Percentiles rank a stretch among this genome's conserved stretches.
phyloP scores from a whole-genome alignment of 2,113 vertebrate genomes.

The Steatornis caripensis region DNA sequence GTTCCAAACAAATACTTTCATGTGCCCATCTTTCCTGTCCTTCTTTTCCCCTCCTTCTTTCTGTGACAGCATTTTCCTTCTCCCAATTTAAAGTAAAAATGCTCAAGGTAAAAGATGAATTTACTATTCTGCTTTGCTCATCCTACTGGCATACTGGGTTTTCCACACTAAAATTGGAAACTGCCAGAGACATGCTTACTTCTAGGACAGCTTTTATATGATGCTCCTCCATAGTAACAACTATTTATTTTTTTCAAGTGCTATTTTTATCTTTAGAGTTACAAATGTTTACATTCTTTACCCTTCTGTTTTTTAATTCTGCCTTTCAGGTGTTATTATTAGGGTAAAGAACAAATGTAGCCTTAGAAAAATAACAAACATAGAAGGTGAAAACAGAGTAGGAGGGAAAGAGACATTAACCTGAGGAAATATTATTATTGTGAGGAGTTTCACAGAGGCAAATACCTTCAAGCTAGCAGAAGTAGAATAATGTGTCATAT shows the following conservation, averaged over 20 bases:
- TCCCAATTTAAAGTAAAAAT: not conserved
- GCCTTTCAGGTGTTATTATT: not conserved
- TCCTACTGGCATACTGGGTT: not conserved
- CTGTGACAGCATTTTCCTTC: not conserved
- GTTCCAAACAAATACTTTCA: not conserved
- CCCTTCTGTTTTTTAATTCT: not conserved
- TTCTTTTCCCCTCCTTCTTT: not conserved
- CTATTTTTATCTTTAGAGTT: not conserved
- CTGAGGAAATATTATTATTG: not conserved
- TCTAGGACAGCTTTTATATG: not conserved
- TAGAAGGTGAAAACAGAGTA: not conserved
- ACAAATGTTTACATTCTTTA: not conserved
- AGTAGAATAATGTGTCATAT: not conserved
- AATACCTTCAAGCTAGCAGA: not conserved
- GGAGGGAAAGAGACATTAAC: not conserved
- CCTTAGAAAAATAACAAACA: not conserved
- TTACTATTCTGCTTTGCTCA: not conserved
- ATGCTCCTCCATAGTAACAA: not conserved
- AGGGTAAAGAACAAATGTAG: not conserved
- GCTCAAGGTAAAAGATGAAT: not conserved
- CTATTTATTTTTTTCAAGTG: not conserved
- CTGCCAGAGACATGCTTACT: not conserved
- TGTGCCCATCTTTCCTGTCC: not conserved
- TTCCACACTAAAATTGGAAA: not conserved
- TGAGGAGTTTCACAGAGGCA: not conserved